phyloP scores from a whole-genome alignment of 37 sponge, comb jelly and placozoan species.

The Spongia lamella region DNA sequence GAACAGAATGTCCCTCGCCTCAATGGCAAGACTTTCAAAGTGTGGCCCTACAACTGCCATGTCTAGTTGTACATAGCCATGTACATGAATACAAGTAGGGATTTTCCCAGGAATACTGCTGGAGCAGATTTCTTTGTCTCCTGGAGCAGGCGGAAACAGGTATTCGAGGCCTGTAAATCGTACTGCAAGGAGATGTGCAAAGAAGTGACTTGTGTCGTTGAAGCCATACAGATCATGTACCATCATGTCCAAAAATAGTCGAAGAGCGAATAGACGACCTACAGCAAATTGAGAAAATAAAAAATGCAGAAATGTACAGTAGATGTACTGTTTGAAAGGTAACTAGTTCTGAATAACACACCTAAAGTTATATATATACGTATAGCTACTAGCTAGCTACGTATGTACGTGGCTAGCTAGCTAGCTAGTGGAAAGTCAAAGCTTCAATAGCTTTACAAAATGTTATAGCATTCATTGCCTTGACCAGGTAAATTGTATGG shows the following conservation, averaged over 20 bases:
- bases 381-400: too few species aligned
- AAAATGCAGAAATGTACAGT: neutral
- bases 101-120: conserved; percentile 39
- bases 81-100: conserved; percentile 81
- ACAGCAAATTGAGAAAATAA: too few species aligned
- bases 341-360: too few species aligned
- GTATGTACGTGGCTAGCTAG: neutral
- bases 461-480: too few species aligned
- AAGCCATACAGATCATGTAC: conserved; percentile 82
- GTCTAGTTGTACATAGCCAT: conserved; percentile 85
- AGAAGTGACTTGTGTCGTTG: conserved; percentile 73
- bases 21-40: conserved; percentile 60
- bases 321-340: neutral
- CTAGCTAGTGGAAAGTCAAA: too few species aligned
- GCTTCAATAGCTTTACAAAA: too few species aligned
- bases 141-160: conserved; percentile 67
- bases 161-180: conserved; percentile 74
- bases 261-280: conserved; percentile 86
- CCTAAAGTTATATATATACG: too few species aligned
- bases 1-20: conserved; percentile 81
- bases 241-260: conserved; percentile 89
- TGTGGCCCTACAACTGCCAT: conserved; percentile 60
- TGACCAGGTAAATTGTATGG: too few species aligned
- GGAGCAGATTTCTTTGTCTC: conserved; percentile 50
- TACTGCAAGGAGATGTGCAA: conserved; percentile 60